Evolutionary conservation across 2,797 vertebrate genomes (phyloP).

Genomic region (Darevskia mixta): DNA sequence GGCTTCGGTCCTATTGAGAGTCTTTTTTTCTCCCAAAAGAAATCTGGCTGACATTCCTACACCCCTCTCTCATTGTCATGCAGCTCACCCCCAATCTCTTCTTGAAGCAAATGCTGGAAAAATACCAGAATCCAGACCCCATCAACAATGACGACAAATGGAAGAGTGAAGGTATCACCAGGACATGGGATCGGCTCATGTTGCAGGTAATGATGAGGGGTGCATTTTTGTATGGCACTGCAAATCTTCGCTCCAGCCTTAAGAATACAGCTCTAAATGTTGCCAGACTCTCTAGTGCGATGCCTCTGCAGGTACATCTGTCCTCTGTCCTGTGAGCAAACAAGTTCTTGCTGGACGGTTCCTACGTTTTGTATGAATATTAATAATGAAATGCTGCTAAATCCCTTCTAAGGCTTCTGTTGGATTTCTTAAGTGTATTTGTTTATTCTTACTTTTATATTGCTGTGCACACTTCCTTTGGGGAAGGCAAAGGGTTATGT

Average conservation of each 20-base stretch:
- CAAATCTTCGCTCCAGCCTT: background rate
- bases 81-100: conserved; percentile 80
- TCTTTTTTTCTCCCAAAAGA: background rate
- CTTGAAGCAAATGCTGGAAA: conserved; percentile 85
- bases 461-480: background rate
- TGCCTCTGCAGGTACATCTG: background rate
- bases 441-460: background rate
- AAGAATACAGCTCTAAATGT: background rate
- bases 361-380: background rate
- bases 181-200: conserved; percentile 83
- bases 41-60: conserved; percentile 33
- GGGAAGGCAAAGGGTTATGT: background rate
- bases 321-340: background rate
- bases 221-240: background rate
- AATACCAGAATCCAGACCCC: conserved; percentile 74
- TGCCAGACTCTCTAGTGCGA: background rate
- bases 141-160: conserved; percentile 68
- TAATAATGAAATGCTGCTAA: background rate
- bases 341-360: background rate
- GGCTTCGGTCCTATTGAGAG: background rate
- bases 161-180: conserved; percentile 73
- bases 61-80: conserved; percentile 31
- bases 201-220: conserved; percentile 70
- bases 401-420: background rate
- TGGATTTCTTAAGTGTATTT: background rate